Evolutionary conservation across 2,797 vertebrate genomes (phyloP).

Genomic region (Anguilla pacifica): DNA sequence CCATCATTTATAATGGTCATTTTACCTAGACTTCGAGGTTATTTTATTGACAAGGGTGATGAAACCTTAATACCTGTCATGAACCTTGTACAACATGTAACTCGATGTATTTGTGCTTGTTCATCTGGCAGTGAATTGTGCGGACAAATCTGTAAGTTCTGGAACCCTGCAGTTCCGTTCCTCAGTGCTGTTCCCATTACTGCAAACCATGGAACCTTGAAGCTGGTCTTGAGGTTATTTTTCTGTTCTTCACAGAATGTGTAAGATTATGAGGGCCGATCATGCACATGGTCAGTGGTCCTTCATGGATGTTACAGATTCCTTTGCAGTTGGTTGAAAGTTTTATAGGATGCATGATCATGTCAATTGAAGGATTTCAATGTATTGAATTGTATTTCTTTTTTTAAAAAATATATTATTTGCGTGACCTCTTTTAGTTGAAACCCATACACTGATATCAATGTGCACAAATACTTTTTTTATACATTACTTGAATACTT

Average conservation of each 20-base stretch:
- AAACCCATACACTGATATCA: not conserved
- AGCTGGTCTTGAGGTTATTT: not conserved
- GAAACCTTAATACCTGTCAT: not conserved
- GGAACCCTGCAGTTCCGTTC: not conserved
- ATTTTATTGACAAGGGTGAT: not conserved
- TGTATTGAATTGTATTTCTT: slow-evolving; percentile 3
- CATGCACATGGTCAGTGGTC: not conserved
- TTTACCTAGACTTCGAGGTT: not conserved
- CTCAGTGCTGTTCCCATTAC: not conserved
- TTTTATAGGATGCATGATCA: not conserved
- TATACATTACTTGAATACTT: not conserved
- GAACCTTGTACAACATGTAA: not conserved
- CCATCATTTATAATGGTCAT: not conserved
- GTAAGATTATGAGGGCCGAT: not conserved
- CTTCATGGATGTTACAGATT: not conserved
- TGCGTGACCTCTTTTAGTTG: not conserved
- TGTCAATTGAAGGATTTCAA: not conserved
- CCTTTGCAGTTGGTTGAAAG: not conserved
- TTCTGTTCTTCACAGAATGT: not conserved
- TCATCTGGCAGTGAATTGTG: not conserved
- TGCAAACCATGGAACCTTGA: not conserved
- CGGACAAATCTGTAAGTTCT: not conserved
- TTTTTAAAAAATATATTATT: not conserved
- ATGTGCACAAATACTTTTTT: slow-evolving; percentile 5
- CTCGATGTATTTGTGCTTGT: not conserved